Percentiles rank a stretch among this genome's conserved stretches.
Evolutionary conservation across 2,113 vertebrate genomes (phyloP).

Genomic region (Rhea americana): DNA sequence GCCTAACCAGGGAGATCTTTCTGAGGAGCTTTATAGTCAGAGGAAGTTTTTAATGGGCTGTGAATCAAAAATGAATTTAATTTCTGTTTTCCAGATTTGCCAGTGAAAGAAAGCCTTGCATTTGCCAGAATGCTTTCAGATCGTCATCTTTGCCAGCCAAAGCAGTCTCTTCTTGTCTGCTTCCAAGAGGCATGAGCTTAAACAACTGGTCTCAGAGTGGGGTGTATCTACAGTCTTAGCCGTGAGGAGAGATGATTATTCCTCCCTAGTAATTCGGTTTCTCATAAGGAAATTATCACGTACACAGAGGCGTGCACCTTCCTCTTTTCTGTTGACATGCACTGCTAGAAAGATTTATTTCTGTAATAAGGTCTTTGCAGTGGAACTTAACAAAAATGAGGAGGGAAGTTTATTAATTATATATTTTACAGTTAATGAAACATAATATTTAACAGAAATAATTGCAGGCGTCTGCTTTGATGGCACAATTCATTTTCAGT

Average conservation of each 20-base stretch:
- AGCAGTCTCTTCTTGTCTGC: constrained; percentile 26
- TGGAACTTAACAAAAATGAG: constrained; percentile 49
- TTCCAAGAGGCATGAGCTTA: constrained; percentile 16
- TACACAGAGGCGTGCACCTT: neutral
- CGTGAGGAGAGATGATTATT: constrained; percentile 32
- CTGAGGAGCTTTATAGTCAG: neutral
- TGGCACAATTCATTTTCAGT: constrained; percentile 55
- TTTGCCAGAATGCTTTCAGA: neutral
- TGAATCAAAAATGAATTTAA: neutral
- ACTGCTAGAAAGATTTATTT: constrained; percentile 61
- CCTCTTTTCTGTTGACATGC: neutral
- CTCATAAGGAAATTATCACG: neutral
- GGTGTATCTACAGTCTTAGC: constrained; percentile 27
- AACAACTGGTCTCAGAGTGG: constrained; percentile 37
- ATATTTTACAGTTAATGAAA: constrained; percentile 72
- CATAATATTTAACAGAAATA: constrained; percentile 77
- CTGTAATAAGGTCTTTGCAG: constrained; percentile 62
- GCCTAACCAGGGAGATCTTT: neutral
- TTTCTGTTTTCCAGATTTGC: constrained; percentile 4
- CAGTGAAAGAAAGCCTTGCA: neutral
- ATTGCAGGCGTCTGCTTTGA: constrained; percentile 63
- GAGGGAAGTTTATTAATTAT: constrained; percentile 76
- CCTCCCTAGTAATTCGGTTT: constrained; percentile 35
- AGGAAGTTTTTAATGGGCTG: neutral
- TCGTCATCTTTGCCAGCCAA: constrained; percentile 20